Evolutionary conservation across 2,888 invertebrate genomes (phyloP), one percentile per base, ranked within the genome.

Genomic region (Linnaemya tessellans): DNA sequence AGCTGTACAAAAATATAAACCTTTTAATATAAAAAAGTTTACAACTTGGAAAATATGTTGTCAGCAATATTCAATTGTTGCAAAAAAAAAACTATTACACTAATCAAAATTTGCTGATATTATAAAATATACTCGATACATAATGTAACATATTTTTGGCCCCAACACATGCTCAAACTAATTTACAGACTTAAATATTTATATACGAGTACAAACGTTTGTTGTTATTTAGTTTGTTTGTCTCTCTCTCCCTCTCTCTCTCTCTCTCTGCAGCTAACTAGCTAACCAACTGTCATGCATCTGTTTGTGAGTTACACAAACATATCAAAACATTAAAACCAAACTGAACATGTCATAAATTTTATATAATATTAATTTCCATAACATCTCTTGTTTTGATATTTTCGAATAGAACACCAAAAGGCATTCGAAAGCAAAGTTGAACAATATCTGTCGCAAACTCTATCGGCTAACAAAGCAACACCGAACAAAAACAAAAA

Each of bases 311-410:
- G 18, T 60, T 60, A 60, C 67, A 38, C 20, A 20, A 56, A 54
- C 22, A 56, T 25, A n/a, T 18, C 60, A 46, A 46, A 60, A 15
- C n/a, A 49, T 20, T 25, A 25, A 35, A 10, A 60, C 9, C 43
- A 30, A 71, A 5, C 18, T 3, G 15, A 74, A 60, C 3, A 18
- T 30, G 4, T 18, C 43, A 64, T 41, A 51, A 51, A 54, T 64
- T n/a, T 11, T 68, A 22, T 65, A 41, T 43, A 30, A 46, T 56
- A 46, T 43, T 10, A 10, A 77, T 77, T 77, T 43, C n/a, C 35
- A 15, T 65, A 67, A 56, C n/a, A 46, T 38, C 11, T 58, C 10
- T 20, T 58, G 9, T 67, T 77, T 67, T 77, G 46, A 77, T 60
- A 35, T 78, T 49, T 5, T n/a, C 22, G 18, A 58, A 56, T 20